Conservation (phyloP, 2,797 vertebrate species). For the Prionace glauca region DNA sequence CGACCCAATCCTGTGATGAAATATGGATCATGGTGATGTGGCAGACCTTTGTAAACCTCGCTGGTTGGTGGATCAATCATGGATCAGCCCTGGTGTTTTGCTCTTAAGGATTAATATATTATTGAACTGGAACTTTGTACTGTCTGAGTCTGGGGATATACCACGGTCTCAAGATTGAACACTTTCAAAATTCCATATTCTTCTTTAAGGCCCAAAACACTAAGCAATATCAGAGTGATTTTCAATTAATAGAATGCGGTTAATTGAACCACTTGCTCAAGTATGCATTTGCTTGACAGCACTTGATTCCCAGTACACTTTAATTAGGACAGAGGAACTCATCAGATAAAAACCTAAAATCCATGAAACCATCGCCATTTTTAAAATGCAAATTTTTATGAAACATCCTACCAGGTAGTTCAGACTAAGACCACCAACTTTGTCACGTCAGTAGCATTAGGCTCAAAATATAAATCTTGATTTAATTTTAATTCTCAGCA, state of each 20-base stretch:
- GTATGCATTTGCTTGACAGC: not conserved
- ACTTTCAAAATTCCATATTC: not conserved
- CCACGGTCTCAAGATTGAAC: not conserved
- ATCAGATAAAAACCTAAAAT: not conserved
- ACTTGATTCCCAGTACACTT: not conserved
- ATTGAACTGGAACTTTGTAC: not conserved
- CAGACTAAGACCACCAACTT: not conserved
- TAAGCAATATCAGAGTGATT: not conserved
- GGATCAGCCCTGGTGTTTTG: slow-evolving; percentile 8
- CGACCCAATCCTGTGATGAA: not conserved
- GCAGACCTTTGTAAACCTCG: not conserved
- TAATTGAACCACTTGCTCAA: not conserved
- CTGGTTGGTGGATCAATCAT: not conserved
- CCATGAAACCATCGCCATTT: not conserved
- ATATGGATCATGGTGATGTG: not conserved
- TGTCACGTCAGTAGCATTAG: not conserved
- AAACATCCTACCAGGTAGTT: not conserved
- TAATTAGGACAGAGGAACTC: not conserved
- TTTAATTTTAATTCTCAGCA: not conserved
- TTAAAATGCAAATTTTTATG: not conserved
- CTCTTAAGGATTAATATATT: not conserved
- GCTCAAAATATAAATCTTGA: not conserved
- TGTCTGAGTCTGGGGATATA: not conserved
- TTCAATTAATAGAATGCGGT: not conserved
- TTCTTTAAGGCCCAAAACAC: not conserved